Evolutionary conservation across 2,797 vertebrate genomes (phyloP).

Genomic region (Masticophis lateralis): DNA sequence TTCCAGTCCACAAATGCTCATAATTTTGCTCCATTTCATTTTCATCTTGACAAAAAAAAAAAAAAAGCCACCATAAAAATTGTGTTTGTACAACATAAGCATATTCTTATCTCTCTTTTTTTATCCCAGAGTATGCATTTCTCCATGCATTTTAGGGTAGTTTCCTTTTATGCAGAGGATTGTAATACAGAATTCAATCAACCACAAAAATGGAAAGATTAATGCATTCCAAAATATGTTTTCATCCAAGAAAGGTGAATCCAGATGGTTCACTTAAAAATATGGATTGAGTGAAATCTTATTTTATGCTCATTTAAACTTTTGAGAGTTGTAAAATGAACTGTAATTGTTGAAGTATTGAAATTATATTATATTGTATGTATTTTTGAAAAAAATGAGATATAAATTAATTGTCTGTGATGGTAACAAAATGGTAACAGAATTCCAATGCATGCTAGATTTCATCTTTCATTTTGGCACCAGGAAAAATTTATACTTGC

Average conservation of each 20-base stretch:
- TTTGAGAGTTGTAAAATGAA: not conserved
- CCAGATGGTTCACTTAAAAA: not conserved
- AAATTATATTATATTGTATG: not conserved
- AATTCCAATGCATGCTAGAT: not conserved
- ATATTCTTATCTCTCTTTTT: not conserved
- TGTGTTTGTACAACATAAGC: not conserved
- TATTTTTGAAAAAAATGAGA: not conserved
- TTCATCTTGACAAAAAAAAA: not conserved
- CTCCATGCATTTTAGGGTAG: not conserved
- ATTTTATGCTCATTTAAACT: not conserved
- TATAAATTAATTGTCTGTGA: not conserved
- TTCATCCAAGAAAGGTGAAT: not conserved
- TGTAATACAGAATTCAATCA: not conserved
- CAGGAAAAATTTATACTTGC: not conserved
- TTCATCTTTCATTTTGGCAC: not conserved
- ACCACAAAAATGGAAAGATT: not conserved
- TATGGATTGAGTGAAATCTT: not conserved
- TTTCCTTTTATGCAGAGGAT: not conserved
- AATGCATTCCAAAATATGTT: not conserved
- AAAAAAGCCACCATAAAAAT: not conserved
- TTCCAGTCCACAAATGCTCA: not conserved
- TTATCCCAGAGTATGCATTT: not conserved
- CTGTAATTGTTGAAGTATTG: not conserved
- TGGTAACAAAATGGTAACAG: not conserved
- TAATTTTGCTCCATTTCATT: not conserved